Conservation (phyloP, 1,140 invertebrate species). For the Metopolophium dirhodum region DNA sequence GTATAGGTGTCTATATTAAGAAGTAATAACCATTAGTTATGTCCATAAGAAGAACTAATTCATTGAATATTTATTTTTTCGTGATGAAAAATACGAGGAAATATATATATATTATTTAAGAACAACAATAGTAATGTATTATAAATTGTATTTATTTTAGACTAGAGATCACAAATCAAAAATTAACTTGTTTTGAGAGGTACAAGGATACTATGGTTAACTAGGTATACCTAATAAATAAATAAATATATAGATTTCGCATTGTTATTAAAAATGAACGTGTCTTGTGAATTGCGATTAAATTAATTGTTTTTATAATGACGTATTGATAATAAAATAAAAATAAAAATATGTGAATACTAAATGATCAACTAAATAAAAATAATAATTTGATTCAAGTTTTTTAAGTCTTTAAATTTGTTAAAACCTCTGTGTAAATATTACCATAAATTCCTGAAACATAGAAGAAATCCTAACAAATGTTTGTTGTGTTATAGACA, state of each 20-base stretch:
- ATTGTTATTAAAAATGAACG: background rate
- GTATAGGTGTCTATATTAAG: background rate
- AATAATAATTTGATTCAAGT: too few relatives aligned
- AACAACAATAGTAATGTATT: background rate
- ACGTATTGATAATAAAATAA: background rate
- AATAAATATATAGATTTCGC: too few relatives aligned
- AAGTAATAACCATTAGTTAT: background rate
- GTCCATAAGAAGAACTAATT: too few relatives aligned
- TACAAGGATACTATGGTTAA: background rate
- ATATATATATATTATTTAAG: too few relatives aligned
- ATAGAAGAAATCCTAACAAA: background rate
- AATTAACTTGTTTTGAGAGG: background rate
- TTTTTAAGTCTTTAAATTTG: too few relatives aligned
- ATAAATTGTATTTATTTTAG: background rate
- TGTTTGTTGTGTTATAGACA: background rate
- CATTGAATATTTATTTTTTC: too few relatives aligned
- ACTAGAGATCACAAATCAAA: background rate
- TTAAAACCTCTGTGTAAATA: too few relatives aligned
- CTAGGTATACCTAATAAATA: too few relatives aligned
- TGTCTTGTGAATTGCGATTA: background rate
- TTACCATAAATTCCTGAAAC: too few relatives aligned
- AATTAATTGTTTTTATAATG: background rate
- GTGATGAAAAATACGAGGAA: too few relatives aligned
- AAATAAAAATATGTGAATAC: background rate
- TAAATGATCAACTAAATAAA: too few relatives aligned